Evolutionary conservation across 2,888 invertebrate species (phyloP).

Genomic region (Protonemura montana): DNA sequence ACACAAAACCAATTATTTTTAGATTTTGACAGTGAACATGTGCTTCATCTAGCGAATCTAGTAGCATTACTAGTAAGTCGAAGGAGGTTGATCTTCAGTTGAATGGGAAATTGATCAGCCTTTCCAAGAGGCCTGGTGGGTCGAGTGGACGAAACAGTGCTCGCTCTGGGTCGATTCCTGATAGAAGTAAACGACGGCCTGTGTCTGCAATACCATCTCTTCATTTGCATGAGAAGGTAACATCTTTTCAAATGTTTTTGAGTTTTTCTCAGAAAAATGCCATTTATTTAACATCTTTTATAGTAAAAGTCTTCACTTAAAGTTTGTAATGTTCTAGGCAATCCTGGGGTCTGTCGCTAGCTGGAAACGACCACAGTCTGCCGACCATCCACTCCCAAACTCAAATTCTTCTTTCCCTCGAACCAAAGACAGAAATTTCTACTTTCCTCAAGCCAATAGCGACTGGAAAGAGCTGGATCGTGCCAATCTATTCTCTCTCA

Average conservation of each 20-base stretch:
- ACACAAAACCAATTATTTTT: not conserved
- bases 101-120: constrained; percentile 36
- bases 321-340: not conserved
- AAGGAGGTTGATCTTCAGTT: not conserved
- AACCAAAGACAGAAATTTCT: not conserved
- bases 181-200: constrained; percentile 49
- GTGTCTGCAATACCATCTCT: constrained; percentile 53
- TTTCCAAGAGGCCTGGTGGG: constrained; percentile 40
- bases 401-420: constrained; percentile 50
- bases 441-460: not conserved
- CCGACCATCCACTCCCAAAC: constrained; percentile 50
- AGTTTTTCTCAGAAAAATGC: too few relatives aligned
- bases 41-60: not conserved
- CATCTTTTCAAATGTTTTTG: too few relatives aligned
- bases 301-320: too few relatives aligned
- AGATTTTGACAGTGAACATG: not conserved
- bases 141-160: constrained; percentile 45
- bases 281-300: too few relatives aligned
- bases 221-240: constrained; percentile 50
- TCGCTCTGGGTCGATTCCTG: constrained; percentile 41
- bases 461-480: not conserved
- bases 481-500: not conserved
- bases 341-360: constrained; percentile 7
- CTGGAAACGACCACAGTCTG: constrained; percentile 53
- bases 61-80: not conserved